phyloP scores from a whole-genome alignment of 1,140 invertebrate species.

The Chionoecetes opilio region DNA sequence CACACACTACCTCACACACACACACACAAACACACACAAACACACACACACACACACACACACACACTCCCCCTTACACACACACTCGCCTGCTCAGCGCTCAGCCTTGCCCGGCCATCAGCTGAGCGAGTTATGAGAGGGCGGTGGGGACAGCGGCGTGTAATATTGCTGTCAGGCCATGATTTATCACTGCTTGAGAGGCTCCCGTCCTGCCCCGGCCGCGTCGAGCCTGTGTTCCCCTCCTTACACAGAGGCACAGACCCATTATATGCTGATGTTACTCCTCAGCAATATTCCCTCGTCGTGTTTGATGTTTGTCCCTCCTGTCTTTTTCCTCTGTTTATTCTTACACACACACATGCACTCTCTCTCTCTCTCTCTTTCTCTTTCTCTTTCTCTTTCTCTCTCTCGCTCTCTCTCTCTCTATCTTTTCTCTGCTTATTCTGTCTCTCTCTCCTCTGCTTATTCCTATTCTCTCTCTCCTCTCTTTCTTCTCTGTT shows the following conservation, averaged over 20 bases:
- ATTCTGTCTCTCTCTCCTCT: not conserved
- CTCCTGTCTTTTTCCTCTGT: no score
- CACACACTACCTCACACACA: no score
- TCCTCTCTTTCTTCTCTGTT: no score
- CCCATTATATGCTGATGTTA: not conserved
- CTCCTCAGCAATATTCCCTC: conserved; percentile 9
- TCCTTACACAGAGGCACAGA: not conserved
- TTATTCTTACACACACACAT: no score
- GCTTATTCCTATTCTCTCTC: no score
- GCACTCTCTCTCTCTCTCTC: no score
- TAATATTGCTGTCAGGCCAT: conserved; percentile 4
- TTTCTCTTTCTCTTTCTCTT: not conserved
- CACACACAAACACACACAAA: no score
- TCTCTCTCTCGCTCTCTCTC: not conserved
- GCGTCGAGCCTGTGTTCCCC: not conserved
- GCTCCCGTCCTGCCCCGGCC: not conserved
- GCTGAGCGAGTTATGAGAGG: not conserved
- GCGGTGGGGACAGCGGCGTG: not conserved
- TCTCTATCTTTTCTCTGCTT: not conserved
- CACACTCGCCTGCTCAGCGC: not conserved
- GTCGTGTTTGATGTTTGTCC: no score
- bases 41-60: not conserved
- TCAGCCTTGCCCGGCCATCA: not conserved
- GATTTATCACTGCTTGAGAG: conserved; percentile 28
- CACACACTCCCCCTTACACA: not conserved